Conservation (phyloP, 2,113 vertebrate species). For the Thalassoma bifasciatum region DNA sequence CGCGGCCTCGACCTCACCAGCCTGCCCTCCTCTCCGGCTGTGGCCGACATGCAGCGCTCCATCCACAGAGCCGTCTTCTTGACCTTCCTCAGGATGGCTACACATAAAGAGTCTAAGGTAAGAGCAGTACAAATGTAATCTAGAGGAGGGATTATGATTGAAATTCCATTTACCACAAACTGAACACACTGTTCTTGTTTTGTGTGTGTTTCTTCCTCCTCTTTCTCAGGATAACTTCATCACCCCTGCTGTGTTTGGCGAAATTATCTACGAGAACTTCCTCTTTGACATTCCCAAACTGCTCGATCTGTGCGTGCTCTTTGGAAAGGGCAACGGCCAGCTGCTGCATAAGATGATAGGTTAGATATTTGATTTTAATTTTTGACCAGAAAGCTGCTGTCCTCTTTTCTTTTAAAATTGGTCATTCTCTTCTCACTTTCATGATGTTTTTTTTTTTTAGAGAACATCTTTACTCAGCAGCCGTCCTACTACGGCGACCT, state of each 20-base stretch:
- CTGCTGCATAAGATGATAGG: constrained; percentile 98
- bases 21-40: constrained; percentile 76
- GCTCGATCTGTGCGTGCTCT: constrained; percentile 95
- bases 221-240: constrained; percentile 90
- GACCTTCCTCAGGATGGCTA: constrained; percentile 95
- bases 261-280: constrained; percentile 97
- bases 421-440: background rate
- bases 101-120: constrained; percentile 98
- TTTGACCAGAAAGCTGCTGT: background rate
- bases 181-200: background rate
- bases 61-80: constrained; percentile 90
- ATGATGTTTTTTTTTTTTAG: constrained; percentile 68
- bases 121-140: background rate
- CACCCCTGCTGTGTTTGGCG: constrained; percentile 92
- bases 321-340: constrained; percentile 92
- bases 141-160: background rate
- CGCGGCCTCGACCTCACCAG: constrained; percentile 85
- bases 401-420: fast-evolving
- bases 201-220: background rate
- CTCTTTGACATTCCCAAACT: constrained; percentile 98
- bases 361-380: constrained; percentile 44
- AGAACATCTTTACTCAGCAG: constrained; percentile 95
- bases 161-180: background rate
- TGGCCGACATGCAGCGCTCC: constrained; percentile 84
- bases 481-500: constrained; percentile 93